phyloP scores from a whole-genome alignment of 1,140 invertebrate genomes.

The Gonatopus flavifemur region DNA sequence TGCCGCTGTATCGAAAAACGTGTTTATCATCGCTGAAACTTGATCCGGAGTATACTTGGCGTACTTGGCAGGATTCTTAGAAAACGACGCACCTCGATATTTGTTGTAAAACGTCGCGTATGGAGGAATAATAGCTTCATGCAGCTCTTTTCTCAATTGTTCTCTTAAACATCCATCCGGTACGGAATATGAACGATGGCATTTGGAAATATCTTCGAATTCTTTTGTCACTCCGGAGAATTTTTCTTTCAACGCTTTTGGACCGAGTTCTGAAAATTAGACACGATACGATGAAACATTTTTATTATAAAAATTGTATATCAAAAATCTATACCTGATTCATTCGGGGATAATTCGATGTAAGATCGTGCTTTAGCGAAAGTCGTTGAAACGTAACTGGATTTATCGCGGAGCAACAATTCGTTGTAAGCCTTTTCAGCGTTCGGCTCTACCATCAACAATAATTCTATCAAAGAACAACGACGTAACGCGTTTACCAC shows the following conservation, averaged over 20 bases:
- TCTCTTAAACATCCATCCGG: constrained; percentile 87
- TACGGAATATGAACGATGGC: constrained; percentile 89
- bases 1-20: constrained; percentile 82
- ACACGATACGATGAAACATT: not conserved
- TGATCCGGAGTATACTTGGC: constrained; percentile 88
- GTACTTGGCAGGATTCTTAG: constrained; percentile 94
- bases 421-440: constrained; percentile 83
- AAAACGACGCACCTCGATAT: constrained; percentile 68
- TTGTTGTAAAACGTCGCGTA: constrained; percentile 80
- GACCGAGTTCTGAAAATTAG: constrained; percentile 50
- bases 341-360: constrained; percentile 47
- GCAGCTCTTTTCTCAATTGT: constrained; percentile 49
- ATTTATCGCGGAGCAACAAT: constrained; percentile 58
- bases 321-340: constrained; percentile 42
- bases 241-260: constrained; percentile 89
- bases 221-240: constrained; percentile 90
- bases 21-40: constrained; percentile 75
- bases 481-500: constrained; percentile 85
- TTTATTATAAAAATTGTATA: not conserved
- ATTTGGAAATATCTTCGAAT: constrained; percentile 83
- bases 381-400: constrained; percentile 48
- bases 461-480: constrained; percentile 78
- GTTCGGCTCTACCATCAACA: constrained; percentile 76
- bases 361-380: constrained; percentile 48
- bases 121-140: constrained; percentile 69